Conservation (phyloP, 2,797 vertebrate genomes). For the Anniella stebbinsi region DNA sequence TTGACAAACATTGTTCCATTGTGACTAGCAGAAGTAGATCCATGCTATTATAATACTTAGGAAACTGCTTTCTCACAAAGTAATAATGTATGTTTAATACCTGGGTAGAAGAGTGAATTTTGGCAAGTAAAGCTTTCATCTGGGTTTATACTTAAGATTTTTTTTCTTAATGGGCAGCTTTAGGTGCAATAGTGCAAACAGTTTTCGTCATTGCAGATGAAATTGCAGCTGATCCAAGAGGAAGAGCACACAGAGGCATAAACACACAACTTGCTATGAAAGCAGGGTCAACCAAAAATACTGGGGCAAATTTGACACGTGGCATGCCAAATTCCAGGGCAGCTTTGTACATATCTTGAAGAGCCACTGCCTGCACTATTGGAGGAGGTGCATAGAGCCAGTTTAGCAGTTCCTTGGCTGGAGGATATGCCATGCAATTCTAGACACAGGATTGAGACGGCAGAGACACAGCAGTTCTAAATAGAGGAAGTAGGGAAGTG, state of each 20-base stretch:
- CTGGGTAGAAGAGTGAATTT: not conserved
- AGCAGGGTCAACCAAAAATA: not conserved
- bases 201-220: not conserved
- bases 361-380: not conserved
- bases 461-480: not conserved
- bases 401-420: not conserved
- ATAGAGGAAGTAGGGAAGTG: not conserved
- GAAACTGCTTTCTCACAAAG: not conserved
- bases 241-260: not conserved
- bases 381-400: not conserved
- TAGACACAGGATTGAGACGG: not conserved
- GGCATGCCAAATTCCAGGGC: not conserved
- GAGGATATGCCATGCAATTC: not conserved
- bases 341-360: not conserved
- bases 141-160: not conserved
- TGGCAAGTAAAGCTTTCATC: not conserved
- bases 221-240: not conserved
- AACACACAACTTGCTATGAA: not conserved
- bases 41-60: not conserved
- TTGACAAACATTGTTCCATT: conserved; percentile 13
- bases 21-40: not conserved
- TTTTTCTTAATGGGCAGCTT: not conserved
- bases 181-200: not conserved
- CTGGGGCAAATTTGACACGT: not conserved
- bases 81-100: not conserved